Base-by-base conservation (phyloP, 2,888 invertebrate genomes). In the Andrena bicolor region DNA sequence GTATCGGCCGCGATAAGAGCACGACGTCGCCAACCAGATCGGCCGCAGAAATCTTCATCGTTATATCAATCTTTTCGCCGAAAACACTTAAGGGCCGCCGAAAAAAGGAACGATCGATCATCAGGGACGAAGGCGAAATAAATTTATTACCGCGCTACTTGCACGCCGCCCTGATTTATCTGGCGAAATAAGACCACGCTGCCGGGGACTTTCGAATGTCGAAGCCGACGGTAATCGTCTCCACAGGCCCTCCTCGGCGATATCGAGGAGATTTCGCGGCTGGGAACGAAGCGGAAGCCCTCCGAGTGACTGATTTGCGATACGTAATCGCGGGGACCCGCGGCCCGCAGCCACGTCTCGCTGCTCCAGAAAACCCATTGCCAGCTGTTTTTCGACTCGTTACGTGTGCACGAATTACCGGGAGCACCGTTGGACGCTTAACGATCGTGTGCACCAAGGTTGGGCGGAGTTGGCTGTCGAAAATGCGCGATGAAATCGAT, bases 261-360 rank as follows among this genome's bases (percentile, higher is more conserved):
- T 83, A 83, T 71, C 78, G 35, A n/a, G 23, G 51, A 41, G 80
- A 83, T 85, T 76, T 35, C 75, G 65, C 80, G 70, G 35, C 35
- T 13, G 23, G 56, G 32, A 35, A 60, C 71, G 64, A 68, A 68
- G 41, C 68, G 60, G 48, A 23, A 28, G 58, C 69, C 60, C 51
- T n/a, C 70, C 51, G 70, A 76, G 69, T 78, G 77, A 81, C 82
- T 66, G 83, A 83, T 82, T 74, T 60, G 41, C 66, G 82, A 84
- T 82, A 82, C 76, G 70, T 72, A 82, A 82, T 84, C 82, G 64
- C 32, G 30, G 30, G 65, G 53, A 61, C 71, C 79, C 26, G 69
- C 68, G 58, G 65, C 79, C 49, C 26, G 35, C 48, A 51, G 74
- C 65, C 48, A 51, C 58, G 61, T 61, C 23, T 13, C 63, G 48